Evolutionary conservation across 2,113 vertebrate species (phyloP).

Genomic region (Orycteropus afer): DNA sequence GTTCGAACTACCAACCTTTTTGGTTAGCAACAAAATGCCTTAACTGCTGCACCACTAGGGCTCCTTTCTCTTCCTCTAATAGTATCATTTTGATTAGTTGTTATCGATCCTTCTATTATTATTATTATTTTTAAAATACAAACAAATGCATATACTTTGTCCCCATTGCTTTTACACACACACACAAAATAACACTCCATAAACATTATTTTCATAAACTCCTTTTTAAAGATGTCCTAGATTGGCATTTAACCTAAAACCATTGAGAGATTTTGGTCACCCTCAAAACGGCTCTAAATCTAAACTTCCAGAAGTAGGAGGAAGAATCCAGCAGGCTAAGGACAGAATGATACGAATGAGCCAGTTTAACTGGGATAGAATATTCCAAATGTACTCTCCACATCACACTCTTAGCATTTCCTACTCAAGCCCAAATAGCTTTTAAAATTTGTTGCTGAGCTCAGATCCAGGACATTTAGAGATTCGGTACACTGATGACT

Average conservation of each 20-base stretch:
- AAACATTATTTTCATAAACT: neutral
- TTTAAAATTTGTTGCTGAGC: conserved; percentile 41
- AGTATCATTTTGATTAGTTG: neutral
- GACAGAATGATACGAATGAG: neutral
- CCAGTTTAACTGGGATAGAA: neutral
- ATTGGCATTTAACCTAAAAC: neutral
- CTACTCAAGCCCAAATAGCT: conserved; percentile 4
- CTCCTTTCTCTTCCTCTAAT: too few species aligned
- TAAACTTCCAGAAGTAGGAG: neutral
- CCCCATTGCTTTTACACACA: neutral
- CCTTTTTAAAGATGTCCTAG: conserved; percentile 1
- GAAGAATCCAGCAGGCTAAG: neutral
- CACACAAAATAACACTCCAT: neutral
- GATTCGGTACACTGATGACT: neutral
- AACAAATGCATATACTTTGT: neutral
- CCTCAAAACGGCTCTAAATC: neutral
- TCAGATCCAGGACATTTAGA: neutral
- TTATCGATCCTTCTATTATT: neutral
- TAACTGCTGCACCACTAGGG: too few species aligned
- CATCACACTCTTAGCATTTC: neutral
- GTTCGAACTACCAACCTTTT: too few species aligned
- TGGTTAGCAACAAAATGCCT: too few species aligned
- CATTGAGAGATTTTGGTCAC: neutral
- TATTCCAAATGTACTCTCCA: neutral
- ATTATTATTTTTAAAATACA: conserved; percentile 41